Conservation (phyloP, 2,113 vertebrate genomes). For the Plecturocebus donacophilus region DNA sequence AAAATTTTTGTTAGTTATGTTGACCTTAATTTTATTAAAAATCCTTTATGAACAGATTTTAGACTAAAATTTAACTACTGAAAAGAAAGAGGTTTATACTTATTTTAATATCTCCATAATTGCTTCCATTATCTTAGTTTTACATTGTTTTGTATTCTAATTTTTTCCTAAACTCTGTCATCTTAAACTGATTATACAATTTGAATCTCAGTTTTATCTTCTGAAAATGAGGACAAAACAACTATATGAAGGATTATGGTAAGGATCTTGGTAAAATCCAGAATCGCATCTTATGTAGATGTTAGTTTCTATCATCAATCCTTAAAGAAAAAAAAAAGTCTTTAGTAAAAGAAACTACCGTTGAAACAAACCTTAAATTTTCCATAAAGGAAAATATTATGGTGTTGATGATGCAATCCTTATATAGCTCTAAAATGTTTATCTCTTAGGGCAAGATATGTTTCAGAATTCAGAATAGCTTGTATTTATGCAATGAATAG, state of each 20-base stretch:
- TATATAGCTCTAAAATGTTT: accelerated
- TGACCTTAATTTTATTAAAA: background rate
- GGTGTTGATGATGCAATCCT: background rate
- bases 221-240: background rate
- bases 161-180: background rate
- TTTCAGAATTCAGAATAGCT: background rate
- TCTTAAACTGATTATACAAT: background rate
- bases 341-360: background rate
- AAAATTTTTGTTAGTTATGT: background rate
- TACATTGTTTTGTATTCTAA: background rate
- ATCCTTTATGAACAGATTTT: background rate
- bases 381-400: background rate
- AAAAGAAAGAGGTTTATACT: background rate
- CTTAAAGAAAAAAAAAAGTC: background rate
- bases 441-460: background rate
- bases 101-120: background rate
- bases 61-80: background rate
- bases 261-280: background rate
- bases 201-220: background rate
- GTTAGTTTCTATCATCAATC: background rate
- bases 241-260: background rate
- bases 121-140: background rate
- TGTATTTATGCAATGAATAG: background rate
- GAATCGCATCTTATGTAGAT: background rate
- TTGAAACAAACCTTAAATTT: background rate